phyloP scores from a whole-genome alignment of 2,888 invertebrate species.

The Xestobium rufovillosum region DNA sequence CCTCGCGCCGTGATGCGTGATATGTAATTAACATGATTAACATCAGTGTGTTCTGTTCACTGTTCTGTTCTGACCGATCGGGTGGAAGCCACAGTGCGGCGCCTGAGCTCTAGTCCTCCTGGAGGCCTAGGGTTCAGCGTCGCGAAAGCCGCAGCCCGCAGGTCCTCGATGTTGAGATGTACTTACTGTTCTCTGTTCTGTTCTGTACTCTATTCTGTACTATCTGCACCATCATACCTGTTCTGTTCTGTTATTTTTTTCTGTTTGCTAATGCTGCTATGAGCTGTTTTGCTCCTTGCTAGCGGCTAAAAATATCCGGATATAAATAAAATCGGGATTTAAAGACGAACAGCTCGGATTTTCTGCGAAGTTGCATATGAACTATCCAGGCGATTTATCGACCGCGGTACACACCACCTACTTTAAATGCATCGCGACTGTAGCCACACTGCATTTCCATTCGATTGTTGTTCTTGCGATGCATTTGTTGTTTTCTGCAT shows the following conservation, averaged over 20 bases:
- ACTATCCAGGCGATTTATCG: conserved; percentile 7
- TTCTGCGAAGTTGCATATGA: conserved; percentile 5
- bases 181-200: conserved; percentile 15
- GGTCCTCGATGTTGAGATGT: conserved; percentile 38
- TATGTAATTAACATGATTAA: conserved; percentile 49
- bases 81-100: conserved; percentile 16
- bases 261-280: conserved; percentile 32
- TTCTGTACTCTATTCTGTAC: conserved; percentile 19
- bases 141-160: conserved; percentile 26
- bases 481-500: conserved; percentile 36
- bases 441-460: conserved; percentile 30
- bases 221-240: conserved; percentile 31
- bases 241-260: conserved; percentile 31
- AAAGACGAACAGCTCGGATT: conserved; percentile 25
- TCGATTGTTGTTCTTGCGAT: conserved; percentile 34
- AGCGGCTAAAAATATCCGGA: conserved; percentile 39
- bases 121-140: too few relatives aligned
- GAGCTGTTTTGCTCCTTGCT: conserved; percentile 34
- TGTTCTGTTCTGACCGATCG: conserved; percentile 20
- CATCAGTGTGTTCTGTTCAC: conserved; percentile 43
- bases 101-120: too few relatives aligned
- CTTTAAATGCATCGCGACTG: conserved; percentile 24
- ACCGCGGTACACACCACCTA: conserved; percentile 7
- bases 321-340: conserved; percentile 38
- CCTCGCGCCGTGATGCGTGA: conserved; percentile 40